Conservation (phyloP, 2,113 vertebrate species). For the Lagopus muta region DNA sequence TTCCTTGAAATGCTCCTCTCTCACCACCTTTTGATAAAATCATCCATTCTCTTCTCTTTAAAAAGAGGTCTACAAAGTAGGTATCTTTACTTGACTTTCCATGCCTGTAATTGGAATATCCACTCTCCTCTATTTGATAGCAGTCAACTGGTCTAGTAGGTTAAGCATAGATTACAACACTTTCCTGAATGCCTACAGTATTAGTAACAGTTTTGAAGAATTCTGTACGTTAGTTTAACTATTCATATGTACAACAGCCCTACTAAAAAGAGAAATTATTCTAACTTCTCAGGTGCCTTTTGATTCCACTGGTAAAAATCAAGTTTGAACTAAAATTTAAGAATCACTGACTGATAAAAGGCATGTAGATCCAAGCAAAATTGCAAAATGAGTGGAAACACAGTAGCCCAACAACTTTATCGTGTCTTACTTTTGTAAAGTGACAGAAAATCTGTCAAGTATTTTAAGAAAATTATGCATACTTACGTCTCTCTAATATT, state of each 20-base stretch:
- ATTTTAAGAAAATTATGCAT: background rate
- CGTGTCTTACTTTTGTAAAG: background rate
- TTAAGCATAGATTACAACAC: background rate
- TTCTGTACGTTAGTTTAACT: background rate
- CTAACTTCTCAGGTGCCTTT: background rate
- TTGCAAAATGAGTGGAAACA: background rate
- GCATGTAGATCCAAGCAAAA: background rate
- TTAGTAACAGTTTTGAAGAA: background rate
- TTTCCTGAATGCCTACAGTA: background rate
- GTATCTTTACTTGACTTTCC: background rate
- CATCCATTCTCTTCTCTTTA: background rate
- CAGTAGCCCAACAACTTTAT: background rate
- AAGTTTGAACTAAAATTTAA: background rate
- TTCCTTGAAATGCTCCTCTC: background rate
- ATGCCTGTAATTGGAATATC: background rate
- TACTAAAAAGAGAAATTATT: background rate
- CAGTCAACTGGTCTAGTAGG: background rate
- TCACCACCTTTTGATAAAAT: background rate
- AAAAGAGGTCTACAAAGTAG: background rate
- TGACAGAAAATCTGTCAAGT: background rate
- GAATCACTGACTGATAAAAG: background rate
- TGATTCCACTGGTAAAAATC: background rate
- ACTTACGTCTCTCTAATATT: slow-evolving; percentile 96
- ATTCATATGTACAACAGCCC: background rate
- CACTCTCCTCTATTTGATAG: background rate